phyloP scores from a whole-genome alignment of 2,113 vertebrate genomes.

The Sialia sialis region DNA sequence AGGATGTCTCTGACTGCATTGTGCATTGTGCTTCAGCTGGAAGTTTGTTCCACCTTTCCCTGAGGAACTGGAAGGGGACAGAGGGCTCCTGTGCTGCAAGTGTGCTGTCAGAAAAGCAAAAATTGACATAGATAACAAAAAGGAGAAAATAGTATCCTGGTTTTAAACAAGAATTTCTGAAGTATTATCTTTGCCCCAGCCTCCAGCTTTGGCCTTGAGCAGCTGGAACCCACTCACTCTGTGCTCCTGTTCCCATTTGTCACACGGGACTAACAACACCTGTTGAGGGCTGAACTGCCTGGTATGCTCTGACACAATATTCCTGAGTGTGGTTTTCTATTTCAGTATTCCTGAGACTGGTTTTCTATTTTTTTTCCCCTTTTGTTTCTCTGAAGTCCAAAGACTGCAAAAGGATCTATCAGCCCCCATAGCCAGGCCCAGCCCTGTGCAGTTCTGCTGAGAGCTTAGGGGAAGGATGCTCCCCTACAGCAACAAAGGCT shows the following conservation, averaged over 20 bases:
- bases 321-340: not conserved
- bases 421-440: not conserved
- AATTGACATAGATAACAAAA: not conserved
- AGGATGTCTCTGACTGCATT: not conserved
- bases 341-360: not conserved
- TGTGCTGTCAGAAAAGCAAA: not conserved
- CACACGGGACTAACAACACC: not conserved
- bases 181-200: not conserved
- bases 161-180: not conserved
- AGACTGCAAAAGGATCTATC: not conserved
- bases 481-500: not conserved
- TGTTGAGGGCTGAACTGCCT: not conserved
- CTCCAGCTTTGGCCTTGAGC: not conserved
- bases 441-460: not conserved
- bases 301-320: not conserved
- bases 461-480: not conserved
- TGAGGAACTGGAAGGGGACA: not conserved
- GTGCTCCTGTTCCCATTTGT: not conserved
- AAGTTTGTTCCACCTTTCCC: not conserved
- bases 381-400: not conserved
- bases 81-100: rapidly evolving
- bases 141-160: not conserved
- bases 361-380: not conserved
- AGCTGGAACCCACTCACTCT: not conserved
- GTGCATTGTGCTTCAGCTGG: not conserved